phyloP scores from a whole-genome alignment of 2,888 invertebrate species.

The Blera fallax region DNA sequence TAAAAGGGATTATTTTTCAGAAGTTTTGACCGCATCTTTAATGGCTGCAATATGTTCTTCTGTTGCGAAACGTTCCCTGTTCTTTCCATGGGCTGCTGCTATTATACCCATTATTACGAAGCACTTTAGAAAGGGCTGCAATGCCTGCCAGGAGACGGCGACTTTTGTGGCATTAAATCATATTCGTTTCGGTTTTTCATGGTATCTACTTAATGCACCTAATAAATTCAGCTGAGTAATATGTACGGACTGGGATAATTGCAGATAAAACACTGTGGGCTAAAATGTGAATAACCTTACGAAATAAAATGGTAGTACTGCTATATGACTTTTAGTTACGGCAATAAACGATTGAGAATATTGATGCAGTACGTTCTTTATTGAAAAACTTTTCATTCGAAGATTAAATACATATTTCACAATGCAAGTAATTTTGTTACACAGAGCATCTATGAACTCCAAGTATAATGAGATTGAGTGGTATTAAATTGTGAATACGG shows the following conservation, averaged over 20 bases:
- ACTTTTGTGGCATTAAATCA: constrained; percentile 37
- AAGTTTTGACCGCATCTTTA: constrained; percentile 52
- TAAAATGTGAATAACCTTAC: constrained; percentile 16
- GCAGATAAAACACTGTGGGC: constrained; percentile 6
- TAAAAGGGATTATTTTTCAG: constrained; percentile 9
- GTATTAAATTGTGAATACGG: not conserved
- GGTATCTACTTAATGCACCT: constrained; percentile 57
- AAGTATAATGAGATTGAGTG: not conserved
- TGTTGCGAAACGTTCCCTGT: not conserved
- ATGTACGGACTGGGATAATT: constrained; percentile 28
- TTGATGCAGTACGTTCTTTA: constrained; percentile 37
- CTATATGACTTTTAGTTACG: constrained; percentile 25
- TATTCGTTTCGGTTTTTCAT: constrained; percentile 35
- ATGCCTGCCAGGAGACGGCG: constrained; percentile 7
- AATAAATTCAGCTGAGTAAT: constrained; percentile 53
- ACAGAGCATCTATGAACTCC: not conserved
- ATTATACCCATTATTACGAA: constrained; percentile 51
- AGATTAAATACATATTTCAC: constrained; percentile 8
- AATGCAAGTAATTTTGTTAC: constrained; percentile 11
- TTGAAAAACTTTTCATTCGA: constrained; percentile 34
- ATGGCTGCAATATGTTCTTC: constrained; percentile 49
- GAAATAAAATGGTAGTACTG: not conserved
- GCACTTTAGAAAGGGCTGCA: constrained; percentile 41
- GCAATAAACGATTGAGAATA: not conserved
- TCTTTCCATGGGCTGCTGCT: constrained; percentile 3